A percentile compares a stretch with the other conserved stretches of the same genome.
These are phyloP conservation scores for Mugil cephalus DNA, from an alignment of 2,113 vertebrate genomes.

Conservation along the genomic window DNA sequence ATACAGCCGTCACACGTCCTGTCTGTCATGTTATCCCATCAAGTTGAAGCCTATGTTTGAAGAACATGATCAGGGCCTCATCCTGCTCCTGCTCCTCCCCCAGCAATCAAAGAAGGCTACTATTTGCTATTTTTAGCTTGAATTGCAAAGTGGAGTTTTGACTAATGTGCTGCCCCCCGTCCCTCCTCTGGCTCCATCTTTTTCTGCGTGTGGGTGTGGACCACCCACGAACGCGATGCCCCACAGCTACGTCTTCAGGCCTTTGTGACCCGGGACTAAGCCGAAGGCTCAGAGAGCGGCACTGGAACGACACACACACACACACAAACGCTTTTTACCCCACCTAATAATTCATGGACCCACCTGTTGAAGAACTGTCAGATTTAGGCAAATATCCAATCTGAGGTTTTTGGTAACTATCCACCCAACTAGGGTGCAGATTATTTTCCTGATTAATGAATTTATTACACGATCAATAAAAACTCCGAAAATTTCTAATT, in stretches of 20 bases:
- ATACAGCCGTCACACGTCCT: not conserved
- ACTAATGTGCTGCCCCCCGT: constrained; percentile 5
- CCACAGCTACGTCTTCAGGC: constrained; percentile 45
- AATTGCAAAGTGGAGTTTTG: constrained; percentile 44
- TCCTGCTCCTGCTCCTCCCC: not conserved
- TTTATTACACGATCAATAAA: too few relatives aligned
- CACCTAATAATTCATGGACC: constrained; percentile 3
- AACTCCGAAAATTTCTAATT: too few relatives aligned
- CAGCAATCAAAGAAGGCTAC: constrained; percentile 9
- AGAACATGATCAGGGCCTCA: not conserved
- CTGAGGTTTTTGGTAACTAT: too few relatives aligned
- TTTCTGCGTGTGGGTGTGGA: constrained; percentile 45
- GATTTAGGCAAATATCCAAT: not conserved
- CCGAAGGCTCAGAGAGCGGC: constrained; percentile 44
- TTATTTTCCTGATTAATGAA: too few relatives aligned
- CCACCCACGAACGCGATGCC: constrained; percentile 74
- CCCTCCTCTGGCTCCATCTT: constrained; percentile 2
- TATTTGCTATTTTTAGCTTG: constrained; percentile 49
- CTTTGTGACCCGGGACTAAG: constrained; percentile 61
- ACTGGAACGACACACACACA: constrained; percentile 24
- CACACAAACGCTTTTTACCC: constrained; percentile 1
- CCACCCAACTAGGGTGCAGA: too few relatives aligned
- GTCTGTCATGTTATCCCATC: not conserved
- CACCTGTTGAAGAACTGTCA: constrained; percentile 26
- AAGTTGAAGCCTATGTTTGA: not conserved